Percentiles rank a stretch among this genome's conserved stretches.
phyloP scores from a whole-genome alignment of 2,113 vertebrate species.

The Eptesicus fuscus region DNA sequence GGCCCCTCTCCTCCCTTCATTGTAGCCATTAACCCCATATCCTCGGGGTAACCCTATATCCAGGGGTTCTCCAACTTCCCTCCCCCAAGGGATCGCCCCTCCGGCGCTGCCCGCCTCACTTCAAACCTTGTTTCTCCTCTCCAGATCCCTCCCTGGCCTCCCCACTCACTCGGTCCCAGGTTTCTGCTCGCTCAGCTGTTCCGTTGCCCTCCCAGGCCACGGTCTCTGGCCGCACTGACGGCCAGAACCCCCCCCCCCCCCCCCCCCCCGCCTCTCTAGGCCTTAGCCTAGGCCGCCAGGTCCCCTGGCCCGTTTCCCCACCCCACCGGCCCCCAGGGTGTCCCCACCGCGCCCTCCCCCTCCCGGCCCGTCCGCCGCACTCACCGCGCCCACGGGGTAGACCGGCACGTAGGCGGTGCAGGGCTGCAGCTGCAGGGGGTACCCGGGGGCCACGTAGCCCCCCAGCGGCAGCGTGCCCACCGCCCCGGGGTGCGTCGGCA shows the following conservation, averaged over 20 bases:
- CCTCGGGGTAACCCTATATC: not conserved
- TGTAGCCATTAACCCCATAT: not conserved
- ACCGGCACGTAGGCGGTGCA: constrained; percentile 94
- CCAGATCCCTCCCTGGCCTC: not conserved
- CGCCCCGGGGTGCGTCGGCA: constrained; percentile 88
- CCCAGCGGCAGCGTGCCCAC: constrained; percentile 85
- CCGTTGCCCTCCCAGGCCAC: not conserved
- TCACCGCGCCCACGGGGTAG: constrained; percentile 90
- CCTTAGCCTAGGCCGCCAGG: not conserved
- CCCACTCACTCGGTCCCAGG: not conserved
- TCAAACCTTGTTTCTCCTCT: not conserved
- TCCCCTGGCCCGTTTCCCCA: too few relatives aligned
- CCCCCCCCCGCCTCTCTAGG: not conserved
- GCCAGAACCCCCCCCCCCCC: not conserved
- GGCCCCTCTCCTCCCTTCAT: not conserved
- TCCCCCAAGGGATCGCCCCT: not conserved
- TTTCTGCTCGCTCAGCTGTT: not conserved
- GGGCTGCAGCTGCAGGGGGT: constrained; percentile 92
- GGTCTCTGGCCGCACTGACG: not conserved
- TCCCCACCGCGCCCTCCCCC: not conserved
- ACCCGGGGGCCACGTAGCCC: constrained; percentile 89
- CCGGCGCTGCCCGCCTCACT: not conserved
- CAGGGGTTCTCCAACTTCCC: not conserved
- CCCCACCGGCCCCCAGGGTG: not conserved
- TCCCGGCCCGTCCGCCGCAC: constrained; percentile 11